Evolutionary conservation across 2,113 vertebrate genomes (phyloP), one percentile per base, ranked within the genome.

Genomic region (Arenaria interpres): DNA sequence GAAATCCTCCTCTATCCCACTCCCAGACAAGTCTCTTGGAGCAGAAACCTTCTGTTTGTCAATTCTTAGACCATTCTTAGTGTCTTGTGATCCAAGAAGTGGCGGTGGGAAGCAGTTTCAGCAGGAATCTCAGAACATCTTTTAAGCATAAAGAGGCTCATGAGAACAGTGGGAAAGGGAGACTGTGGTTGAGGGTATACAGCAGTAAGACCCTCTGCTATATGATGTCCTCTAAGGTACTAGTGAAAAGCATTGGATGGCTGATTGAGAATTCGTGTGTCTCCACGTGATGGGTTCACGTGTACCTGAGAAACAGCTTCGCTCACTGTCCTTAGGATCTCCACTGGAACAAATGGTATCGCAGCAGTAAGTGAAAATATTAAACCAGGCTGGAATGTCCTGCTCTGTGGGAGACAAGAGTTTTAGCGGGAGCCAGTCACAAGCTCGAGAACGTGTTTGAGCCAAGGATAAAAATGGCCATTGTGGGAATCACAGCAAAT

Each of bases 231-330:
- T 90, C 30, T 84, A 79, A 28, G 50, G 37, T 30, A 17, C 17
- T 12, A 5, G 30, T 56, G 51, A 74, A 74, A 94, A 63, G 35
- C 19, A 10, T 4, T 81, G 27, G 14, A 32, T 67, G 35, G 27
- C 50, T 72, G 41, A 67, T 12, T 30, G 30, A 57, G 73, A 88
- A 54, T 91, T 76, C 1, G 1, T 79, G 41, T 9, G 0, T 45
- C 33, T 79, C 33, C 10, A 23, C 0, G 1, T n/a, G 27, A 22
- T 88, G n/a, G 60, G 23, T 5, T 81, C 46, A 9, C 0, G 0
- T 28, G 62, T 59, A 33, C 21, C 35, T 51, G 85, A 88, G 67
- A 62, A 90, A 79, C 46, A 81, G 21, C 54, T 85, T 83, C 28
- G 9, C 18, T 73, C 17, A 4, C 16, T 74, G 54, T 53, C 72